Evolutionary conservation across 2,797 vertebrate species (phyloP).

Genomic region (Acestrorhynchus altus): DNA sequence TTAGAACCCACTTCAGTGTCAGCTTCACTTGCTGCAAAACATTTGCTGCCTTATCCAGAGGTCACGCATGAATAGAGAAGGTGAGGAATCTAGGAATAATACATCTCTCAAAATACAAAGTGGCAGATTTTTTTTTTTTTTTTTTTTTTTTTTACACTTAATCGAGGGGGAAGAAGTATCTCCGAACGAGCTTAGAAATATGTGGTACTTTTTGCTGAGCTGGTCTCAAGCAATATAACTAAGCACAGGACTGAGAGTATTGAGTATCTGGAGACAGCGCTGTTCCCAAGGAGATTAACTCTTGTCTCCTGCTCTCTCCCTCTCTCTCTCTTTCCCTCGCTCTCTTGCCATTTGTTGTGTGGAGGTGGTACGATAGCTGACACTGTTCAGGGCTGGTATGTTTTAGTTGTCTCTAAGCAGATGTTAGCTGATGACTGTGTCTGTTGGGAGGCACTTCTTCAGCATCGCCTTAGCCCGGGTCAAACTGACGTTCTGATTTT

Average conservation of each 20-base stretch:
- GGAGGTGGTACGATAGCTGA: not conserved
- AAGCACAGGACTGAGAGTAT: conserved; percentile 13
- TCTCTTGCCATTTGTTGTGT: not conserved
- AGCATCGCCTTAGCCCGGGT: not conserved
- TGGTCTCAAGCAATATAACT: conserved; percentile 22
- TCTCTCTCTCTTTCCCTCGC: not conserved
- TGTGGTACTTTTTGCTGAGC: conserved; percentile 14
- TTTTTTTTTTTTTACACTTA: too few species aligned
- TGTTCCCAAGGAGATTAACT: conserved; percentile 42
- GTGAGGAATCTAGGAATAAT: not conserved
- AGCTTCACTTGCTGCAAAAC: not conserved
- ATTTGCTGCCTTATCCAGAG: not conserved
- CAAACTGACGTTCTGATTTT: not conserved
- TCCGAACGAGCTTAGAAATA: not conserved
- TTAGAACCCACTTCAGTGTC: not conserved
- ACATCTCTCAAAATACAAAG: not conserved
- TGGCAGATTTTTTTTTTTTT: not conserved
- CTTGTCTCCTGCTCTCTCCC: not conserved
- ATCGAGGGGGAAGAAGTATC: not conserved
- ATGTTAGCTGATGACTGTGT: conserved; percentile 4
- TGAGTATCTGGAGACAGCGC: conserved; percentile 18
- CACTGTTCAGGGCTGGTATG: conserved; percentile 27
- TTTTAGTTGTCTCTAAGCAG: conserved; percentile 1
- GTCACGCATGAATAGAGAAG: not conserved
- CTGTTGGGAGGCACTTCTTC: not conserved